Base-by-base conservation (phyloP, 2,888 invertebrate genomes). In the Biston stratarius region DNA sequence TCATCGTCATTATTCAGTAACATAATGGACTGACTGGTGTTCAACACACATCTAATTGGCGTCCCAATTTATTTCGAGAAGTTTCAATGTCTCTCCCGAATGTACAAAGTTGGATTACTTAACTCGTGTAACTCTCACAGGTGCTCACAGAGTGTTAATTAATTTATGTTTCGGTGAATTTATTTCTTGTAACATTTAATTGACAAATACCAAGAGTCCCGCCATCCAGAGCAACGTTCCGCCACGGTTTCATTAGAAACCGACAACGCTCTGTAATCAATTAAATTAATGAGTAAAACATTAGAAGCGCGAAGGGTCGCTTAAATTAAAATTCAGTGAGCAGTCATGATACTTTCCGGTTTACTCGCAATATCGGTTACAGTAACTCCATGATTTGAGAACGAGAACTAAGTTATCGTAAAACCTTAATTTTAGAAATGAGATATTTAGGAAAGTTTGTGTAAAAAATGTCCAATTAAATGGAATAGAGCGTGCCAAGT, bases 81-180 rank as follows among this genome's bases (percentile, higher is more conserved):
- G 79, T 85, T 86, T 80, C 67, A 72, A 77, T 75, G 75, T 78
- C 77, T 78, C 77, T 76, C 76, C 72, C 74, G 66, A 81, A 83
- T 80, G 81, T 77, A 75, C 73, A 77, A 86, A 87, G 78, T 86
- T 85, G 81, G 81, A 86, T 87, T 82, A 86, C 83, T 83, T 82
- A 78, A 84, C 76, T 82, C 78, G 72, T 78, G 76, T 80, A 75
- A 77, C 76, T 76, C 77, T 78, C 78, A 74, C 87, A 88, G 86
- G 86, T 89, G 88, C 83, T 86, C 78, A 76, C 81, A 79, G 80
- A 84, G 81, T 83, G 84, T 85, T 87, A 87, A 88, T 89, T 87
- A 88, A 90, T 89, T 84, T 83, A 86, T 79, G 77, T 80, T 81
- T 74, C 75, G 73, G 75, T 69, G 68, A 82, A 86, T 87, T 83